phyloP scores from a whole-genome alignment of 2,888 invertebrate species.

The Fabriciana adippe region DNA sequence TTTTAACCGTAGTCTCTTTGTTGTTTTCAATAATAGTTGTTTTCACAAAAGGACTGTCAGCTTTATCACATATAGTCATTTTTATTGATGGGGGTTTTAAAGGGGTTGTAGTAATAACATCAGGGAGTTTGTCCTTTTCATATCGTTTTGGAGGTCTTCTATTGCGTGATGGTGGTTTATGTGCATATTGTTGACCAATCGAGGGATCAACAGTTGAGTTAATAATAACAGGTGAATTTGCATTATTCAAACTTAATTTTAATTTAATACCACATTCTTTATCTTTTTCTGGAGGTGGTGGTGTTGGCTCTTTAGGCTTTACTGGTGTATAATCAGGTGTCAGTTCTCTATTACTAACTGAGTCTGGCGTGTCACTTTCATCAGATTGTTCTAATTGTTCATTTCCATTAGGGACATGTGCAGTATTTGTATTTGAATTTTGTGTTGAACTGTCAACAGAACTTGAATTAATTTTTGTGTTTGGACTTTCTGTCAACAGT shows the following conservation, averaged over 20 bases:
- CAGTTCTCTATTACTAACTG: constrained; percentile 52
- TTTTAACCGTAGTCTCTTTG: constrained; percentile 66
- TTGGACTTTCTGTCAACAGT: constrained; percentile 57
- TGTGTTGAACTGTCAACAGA: constrained; percentile 41
- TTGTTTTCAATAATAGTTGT: constrained; percentile 72
- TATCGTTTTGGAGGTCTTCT: constrained; percentile 74
- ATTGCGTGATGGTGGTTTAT: constrained; percentile 67
- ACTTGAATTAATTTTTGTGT: constrained; percentile 51
- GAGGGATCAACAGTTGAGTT: constrained; percentile 79
- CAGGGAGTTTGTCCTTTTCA: constrained; percentile 57
- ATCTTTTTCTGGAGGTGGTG: constrained; percentile 55
- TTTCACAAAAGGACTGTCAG: constrained; percentile 76
- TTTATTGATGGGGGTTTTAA: constrained; percentile 70
- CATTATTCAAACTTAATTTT: constrained; percentile 75
- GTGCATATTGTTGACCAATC: constrained; percentile 61
- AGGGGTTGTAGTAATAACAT: constrained; percentile 43
- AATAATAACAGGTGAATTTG: constrained; percentile 76
- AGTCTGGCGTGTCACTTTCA: constrained; percentile 61
- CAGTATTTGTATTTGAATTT: constrained; percentile 41
- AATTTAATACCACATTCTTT: constrained; percentile 75
- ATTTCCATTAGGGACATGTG: constrained; percentile 61
- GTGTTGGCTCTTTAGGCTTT: constrained; percentile 50
- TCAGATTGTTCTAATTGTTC: constrained; percentile 64
- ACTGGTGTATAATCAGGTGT: constrained; percentile 42
- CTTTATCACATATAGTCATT: constrained; percentile 79